Percentiles rank a stretch among this genome's conserved stretches.
Evolutionary conservation across 2,888 invertebrate species (phyloP).

Genomic region (Dinocampus coccinellae): DNA sequence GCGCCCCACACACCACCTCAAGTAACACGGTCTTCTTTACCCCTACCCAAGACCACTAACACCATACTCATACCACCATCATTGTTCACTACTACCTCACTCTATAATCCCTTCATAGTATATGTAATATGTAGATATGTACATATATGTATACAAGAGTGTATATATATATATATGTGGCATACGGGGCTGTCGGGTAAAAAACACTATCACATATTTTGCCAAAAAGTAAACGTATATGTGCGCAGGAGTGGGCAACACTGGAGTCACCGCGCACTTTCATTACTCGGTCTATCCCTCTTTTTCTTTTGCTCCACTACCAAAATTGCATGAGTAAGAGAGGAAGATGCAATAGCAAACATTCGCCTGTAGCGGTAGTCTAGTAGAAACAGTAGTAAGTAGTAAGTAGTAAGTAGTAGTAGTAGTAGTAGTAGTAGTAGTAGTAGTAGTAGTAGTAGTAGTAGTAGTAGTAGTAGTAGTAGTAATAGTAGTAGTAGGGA

Average conservation of each 20-base stretch:
- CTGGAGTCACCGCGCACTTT: conserved; percentile 38
- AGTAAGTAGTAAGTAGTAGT: no score
- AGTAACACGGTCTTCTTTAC: conserved; percentile 1
- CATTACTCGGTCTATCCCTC: conserved; percentile 11
- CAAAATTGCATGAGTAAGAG: conserved; percentile 30
- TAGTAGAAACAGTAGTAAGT: no score
- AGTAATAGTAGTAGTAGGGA: not conserved
- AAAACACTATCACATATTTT: conserved; percentile 27
- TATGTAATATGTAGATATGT: not conserved
- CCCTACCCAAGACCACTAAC: conserved; percentile 39
- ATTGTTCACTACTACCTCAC: conserved; percentile 29
- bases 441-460: not conserved
- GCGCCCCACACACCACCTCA: not conserved
- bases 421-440: not conserved
- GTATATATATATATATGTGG: conserved; percentile 8
- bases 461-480: not conserved
- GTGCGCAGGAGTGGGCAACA: conserved; percentile 47
- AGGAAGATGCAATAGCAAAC: not conserved
- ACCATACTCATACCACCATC: conserved; percentile 26
- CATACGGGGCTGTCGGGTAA: conserved; percentile 9
- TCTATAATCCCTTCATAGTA: not conserved
- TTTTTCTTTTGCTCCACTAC: conserved; percentile 3
- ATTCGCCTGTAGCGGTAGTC: no score
- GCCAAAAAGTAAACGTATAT: conserved; percentile 35
- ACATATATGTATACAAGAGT: not conserved